Evolutionary conservation across 2,888 invertebrate species (phyloP), one percentile per base, ranked within the genome.

Genomic region (Euplagia quadripunctaria): DNA sequence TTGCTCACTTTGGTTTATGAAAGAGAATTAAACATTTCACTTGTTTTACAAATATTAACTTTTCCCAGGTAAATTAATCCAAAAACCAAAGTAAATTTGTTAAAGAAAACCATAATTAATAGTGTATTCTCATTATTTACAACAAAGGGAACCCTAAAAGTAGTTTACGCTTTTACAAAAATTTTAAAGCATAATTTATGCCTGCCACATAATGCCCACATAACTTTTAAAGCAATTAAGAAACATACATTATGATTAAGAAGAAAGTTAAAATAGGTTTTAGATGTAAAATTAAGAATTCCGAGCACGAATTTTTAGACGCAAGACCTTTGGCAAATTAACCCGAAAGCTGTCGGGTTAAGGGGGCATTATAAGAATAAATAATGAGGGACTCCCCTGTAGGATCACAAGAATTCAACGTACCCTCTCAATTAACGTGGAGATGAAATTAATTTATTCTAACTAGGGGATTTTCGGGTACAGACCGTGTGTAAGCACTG

Each of bases 361-460:
- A 89, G 85, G 58, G 88, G 88, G 84, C 90, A 92, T 92, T 92
- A 90, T 92, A 91, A 92, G 93, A 94, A 94, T 94, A 92, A 92
- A 92, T 93, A 92, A 94, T 92, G 93, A 93, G 90, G 72, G 79
- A 70, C 81, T 81, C 80, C 64, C 68, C 51, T 46, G 64, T 58
- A 73, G 76, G 89, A 88, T 91, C 90, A 89, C 82, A 88, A 85
- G 89, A 89, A 89, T 88, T 85, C 87, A 87, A 77, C 75, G 79
- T 85, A 73, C 79, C 86, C 88, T 89, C 92, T 91, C 92, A 93
- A 93, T 93, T 93, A 93, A 90, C 87, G 89, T 87, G 82, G 83
- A 90, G 90, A 89, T 89, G 85, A 89, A 92, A 93, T 93, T 92
- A 93, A 93, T 93, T 92, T 92, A 92, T 93, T 92, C 89, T 88